These are phyloP conservation scores for Meda fulgida DNA, from an alignment of 2,797 vertebrate species.

Conservation along the genomic window DNA sequence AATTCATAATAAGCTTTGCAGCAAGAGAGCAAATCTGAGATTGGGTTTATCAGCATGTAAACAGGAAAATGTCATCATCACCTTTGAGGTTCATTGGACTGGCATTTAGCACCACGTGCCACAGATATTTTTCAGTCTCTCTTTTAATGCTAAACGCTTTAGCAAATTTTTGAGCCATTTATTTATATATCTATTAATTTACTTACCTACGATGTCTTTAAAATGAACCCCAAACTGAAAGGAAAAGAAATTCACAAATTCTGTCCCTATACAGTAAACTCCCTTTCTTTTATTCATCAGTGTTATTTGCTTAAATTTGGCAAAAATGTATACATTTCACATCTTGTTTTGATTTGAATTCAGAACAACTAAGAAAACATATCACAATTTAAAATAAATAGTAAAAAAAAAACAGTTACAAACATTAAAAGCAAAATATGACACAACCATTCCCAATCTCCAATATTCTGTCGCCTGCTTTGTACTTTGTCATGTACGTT, in stretches of 20 bases:
- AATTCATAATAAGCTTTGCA: conserved; percentile 28
- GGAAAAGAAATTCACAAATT: too few relatives aligned
- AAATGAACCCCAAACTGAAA: background rate
- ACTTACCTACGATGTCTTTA: background rate
- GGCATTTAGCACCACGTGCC: background rate
- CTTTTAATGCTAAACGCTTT: background rate
- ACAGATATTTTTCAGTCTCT: background rate
- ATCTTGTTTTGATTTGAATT: background rate
- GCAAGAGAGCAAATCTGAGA: conserved; percentile 2
- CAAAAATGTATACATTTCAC: background rate
- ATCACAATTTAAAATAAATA: background rate
- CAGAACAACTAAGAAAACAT: background rate
- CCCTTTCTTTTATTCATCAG: background rate
- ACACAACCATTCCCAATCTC: background rate
- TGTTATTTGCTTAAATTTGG: too few relatives aligned
- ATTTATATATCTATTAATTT: background rate
- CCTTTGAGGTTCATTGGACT: background rate
- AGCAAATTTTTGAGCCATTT: background rate
- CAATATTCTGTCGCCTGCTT: background rate
- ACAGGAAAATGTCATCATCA: conserved; percentile 21
- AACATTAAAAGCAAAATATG: background rate
- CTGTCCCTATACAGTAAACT: background rate
- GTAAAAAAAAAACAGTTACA: background rate
- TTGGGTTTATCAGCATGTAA: conserved; percentile 9
- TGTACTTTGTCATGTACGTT: background rate